Base-by-base conservation (phyloP, 2,797 vertebrate genomes). In the Peromyscus melanophrys region DNA sequence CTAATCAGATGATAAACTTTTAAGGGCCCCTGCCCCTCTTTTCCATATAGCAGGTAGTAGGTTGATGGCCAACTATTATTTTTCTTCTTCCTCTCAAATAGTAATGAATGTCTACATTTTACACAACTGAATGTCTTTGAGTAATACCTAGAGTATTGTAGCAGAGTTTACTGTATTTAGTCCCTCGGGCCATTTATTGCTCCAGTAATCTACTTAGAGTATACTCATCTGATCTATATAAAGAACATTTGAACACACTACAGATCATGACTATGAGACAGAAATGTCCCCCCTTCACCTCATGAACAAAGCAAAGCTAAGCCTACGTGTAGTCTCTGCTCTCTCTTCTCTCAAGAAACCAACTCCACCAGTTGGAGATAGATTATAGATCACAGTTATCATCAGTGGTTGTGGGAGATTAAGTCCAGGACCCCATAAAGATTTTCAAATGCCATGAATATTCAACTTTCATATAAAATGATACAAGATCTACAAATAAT, bases 1-100 rank as follows among this genome's bases (percentile, higher is more conserved):
- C 73, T 82, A 78, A 55, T 52, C 3, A 85, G 23, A 19, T 77
- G 8, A 81, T 17, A 65, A 46, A 73, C 37, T 87, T 87, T 71
- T 11, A 27, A 77, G 21, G n/a, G 11, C 16, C 27, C 63, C n/a
- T 37, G 27, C 19, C 34, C 7, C 6, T 55, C 73, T 83, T 81
- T 94, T 84, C 75, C 61, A 73, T 61, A 73, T 0, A 49, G 55
- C 76, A 95, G n/a, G 4, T 25, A 92, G 43, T 83, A 96, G 25
- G 0, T 31, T 95, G 46, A 80, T 29, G 12, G 11, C 49, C 92
- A 90, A 73, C 27, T 67, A 43, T 0, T 85, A 31, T 7, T 88
- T 96, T 89, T 92, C 9, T 84, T 96, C 88, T 76, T 96, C 90
- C 81, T 76, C 88, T 34, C 65, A 86, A n/a, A n/a, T 52, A 52